Percentiles rank a stretch among this genome's conserved stretches.
Conservation (phyloP, 2,888 invertebrate genomes). For the Orthonychiurus folsomi region DNA sequence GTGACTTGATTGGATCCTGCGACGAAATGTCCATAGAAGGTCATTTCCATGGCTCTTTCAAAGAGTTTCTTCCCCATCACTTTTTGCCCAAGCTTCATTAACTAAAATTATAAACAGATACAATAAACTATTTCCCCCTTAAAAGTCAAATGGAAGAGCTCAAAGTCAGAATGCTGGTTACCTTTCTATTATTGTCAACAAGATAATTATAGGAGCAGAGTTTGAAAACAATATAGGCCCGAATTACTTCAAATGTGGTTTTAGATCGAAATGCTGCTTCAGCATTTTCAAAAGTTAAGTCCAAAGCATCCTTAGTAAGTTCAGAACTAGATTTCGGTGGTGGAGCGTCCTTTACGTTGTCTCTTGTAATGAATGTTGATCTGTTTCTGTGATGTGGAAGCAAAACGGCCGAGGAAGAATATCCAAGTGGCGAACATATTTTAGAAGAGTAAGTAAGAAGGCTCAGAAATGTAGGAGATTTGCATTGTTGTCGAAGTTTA, state of each 20-base stretch:
- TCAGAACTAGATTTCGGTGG: no score
- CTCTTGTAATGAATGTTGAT: no score
- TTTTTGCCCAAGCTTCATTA: constrained; percentile 69
- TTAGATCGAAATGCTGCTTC: constrained; percentile 91
- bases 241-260: constrained; percentile 79
- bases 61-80: constrained; percentile 75
- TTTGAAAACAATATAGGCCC: constrained; percentile 84
- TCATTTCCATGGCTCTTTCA: constrained; percentile 73
- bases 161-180: constrained; percentile 46
- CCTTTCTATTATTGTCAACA: constrained; percentile 88
- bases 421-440: no score
- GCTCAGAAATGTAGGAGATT: no score
- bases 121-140: neutral
- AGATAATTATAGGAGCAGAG: constrained; percentile 77
- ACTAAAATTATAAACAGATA: constrained; percentile 49
- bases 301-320: constrained; percentile 63
- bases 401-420: no score
- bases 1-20: constrained; percentile 87
- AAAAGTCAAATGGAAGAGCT: neutral
- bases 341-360: no score
- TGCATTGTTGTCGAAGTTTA: no score
- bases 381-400: no score
- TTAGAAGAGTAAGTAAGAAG: no score
- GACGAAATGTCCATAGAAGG: constrained; percentile 99
- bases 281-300: constrained; percentile 77